Evolutionary conservation across 2,113 vertebrate genomes (phyloP).

Genomic region (Sminthopsis crassicaudata): DNA sequence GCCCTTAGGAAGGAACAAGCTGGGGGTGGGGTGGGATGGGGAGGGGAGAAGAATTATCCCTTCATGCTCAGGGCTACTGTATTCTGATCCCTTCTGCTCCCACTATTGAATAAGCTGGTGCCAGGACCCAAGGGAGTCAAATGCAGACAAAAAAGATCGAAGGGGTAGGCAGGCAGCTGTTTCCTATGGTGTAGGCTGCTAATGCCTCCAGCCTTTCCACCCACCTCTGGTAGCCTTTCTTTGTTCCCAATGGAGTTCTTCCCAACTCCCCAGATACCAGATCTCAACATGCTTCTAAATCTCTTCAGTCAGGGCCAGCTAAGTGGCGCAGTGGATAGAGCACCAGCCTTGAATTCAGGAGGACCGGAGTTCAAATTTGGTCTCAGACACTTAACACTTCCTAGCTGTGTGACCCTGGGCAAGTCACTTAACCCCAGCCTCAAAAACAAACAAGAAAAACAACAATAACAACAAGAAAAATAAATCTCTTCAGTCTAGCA

Average conservation of each 20-base stretch:
- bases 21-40: not conserved
- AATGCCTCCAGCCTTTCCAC: not conserved
- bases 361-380: too few species aligned
- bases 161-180: not conserved
- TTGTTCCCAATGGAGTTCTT: not conserved
- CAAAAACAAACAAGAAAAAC: too few species aligned
- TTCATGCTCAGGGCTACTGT: not conserved
- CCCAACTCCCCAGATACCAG: not conserved
- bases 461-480: too few species aligned
- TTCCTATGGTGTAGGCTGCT: not conserved
- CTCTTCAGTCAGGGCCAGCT: too few species aligned
- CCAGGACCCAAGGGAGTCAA: not conserved
- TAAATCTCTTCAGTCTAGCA: not conserved
- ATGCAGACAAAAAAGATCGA: not conserved
- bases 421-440: too few species aligned
- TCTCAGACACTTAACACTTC: too few species aligned
- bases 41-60: constrained; percentile 1
- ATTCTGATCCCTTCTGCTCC: not conserved
- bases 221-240: not conserved
- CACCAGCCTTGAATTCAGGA: too few species aligned
- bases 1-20: not conserved
- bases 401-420: too few species aligned
- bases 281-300: not conserved
- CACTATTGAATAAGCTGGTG: not conserved
- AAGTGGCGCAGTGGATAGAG: too few species aligned